These are phyloP conservation scores for Eupelmus urozonus DNA, from an alignment of 2,888 invertebrate species.

Conservation along the genomic window DNA sequence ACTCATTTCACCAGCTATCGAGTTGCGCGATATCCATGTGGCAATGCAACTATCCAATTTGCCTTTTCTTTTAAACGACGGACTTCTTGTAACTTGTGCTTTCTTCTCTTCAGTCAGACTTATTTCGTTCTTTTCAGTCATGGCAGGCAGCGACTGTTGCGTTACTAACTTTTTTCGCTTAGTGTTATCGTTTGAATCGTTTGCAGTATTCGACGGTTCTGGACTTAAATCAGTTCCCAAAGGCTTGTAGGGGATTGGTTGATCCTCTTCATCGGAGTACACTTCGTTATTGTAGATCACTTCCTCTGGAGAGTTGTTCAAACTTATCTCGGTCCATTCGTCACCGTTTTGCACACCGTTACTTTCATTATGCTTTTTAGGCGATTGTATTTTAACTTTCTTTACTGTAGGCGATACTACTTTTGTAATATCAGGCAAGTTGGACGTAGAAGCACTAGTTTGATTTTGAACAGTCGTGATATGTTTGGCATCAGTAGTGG, in stretches of 20 bases:
- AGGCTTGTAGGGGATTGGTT: constrained; percentile 77
- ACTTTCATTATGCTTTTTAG: constrained; percentile 60
- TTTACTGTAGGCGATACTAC: constrained; percentile 65
- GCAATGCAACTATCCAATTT: constrained; percentile 79
- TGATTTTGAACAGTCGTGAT: constrained; percentile 65
- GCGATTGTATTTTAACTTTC: constrained; percentile 67
- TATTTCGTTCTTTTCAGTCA: constrained; percentile 71
- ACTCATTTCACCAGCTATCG: constrained; percentile 77
- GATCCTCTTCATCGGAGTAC: constrained; percentile 76
- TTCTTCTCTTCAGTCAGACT: constrained; percentile 68
- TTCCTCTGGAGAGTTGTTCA: constrained; percentile 85
- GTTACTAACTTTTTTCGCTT: constrained; percentile 73
- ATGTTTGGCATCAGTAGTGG: constrained; percentile 70
- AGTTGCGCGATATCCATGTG: constrained; percentile 80
- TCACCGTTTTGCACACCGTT: constrained; percentile 77
- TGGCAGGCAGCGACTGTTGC: constrained; percentile 78
- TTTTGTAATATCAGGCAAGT: constrained; percentile 68
- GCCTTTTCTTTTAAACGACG: constrained; percentile 72
- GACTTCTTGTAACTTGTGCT: constrained; percentile 75
- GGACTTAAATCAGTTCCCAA: constrained; percentile 73
- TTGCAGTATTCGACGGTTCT: constrained; percentile 68
- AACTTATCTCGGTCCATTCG: constrained; percentile 86
- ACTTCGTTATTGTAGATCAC: constrained; percentile 80
- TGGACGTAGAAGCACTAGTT: constrained; percentile 70
- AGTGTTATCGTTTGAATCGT: constrained; percentile 61